Evolutionary conservation across 2,888 invertebrate species (phyloP).

Genomic region (Tetrapedia diversipes): DNA sequence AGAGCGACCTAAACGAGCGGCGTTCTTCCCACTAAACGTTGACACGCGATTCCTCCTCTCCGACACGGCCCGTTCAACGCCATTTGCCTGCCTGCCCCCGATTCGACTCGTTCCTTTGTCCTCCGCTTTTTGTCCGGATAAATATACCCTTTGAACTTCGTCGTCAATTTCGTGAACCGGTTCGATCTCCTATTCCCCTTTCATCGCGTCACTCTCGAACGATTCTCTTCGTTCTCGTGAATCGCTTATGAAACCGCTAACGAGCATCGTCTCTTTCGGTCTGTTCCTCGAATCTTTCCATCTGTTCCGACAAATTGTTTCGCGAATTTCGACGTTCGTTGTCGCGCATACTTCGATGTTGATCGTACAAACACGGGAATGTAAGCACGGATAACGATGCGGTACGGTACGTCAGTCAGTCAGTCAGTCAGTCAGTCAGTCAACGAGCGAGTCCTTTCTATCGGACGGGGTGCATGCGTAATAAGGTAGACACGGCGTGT

Average conservation of each 20-base stretch:
- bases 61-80: slow-evolving; percentile 1
- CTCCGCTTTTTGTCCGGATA: slow-evolving; percentile 8
- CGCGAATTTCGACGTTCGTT: too few relatives aligned
- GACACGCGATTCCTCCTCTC: slow-evolving; percentile 55
- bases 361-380: slow-evolving; percentile 51
- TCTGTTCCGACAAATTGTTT: not conserved
- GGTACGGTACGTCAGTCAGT: slow-evolving; percentile 10
- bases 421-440: slow-evolving; percentile 74
- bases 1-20: slow-evolving; percentile 16
- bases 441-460: slow-evolving; percentile 48
- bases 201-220: slow-evolving; percentile 17
- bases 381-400: slow-evolving; percentile 54
- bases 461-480: slow-evolving; percentile 78
- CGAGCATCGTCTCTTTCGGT: slow-evolving; percentile 2
- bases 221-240: not conserved
- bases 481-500: slow-evolving; percentile 75
- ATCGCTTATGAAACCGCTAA: slow-evolving; percentile 31
- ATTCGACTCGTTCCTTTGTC: slow-evolving; percentile 27
- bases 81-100: slow-evolving; percentile 5
- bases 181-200: slow-evolving; percentile 5
- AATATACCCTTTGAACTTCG: slow-evolving; percentile 27
- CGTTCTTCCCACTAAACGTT: slow-evolving; percentile 37
- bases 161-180: slow-evolving; percentile 32
- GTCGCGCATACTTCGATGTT: not conserved
- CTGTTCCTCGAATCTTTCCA: not conserved